Evolutionary conservation across 2,888 invertebrate genomes (phyloP).

Genomic region (Hylaea fasciaria): DNA sequence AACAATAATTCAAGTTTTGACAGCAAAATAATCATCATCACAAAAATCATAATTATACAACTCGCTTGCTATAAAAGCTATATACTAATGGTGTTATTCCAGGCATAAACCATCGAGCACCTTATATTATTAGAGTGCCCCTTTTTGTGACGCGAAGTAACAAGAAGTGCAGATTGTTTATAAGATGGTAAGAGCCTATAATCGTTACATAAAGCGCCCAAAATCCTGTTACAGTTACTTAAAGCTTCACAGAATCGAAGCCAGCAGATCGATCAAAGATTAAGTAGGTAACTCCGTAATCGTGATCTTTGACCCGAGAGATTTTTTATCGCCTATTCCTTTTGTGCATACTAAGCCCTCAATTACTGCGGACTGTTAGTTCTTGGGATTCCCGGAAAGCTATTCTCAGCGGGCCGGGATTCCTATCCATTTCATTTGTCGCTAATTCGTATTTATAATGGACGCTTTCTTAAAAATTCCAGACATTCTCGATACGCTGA

Average conservation of each 20-base stretch:
- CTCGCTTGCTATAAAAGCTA: no score
- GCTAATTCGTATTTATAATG: conserved; percentile 38
- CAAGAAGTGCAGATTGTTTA: no score
- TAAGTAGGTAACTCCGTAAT: conserved; percentile 15
- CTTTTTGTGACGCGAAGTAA: no score
- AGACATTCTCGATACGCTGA: conserved; percentile 23
- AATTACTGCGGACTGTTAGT: conserved; percentile 32
- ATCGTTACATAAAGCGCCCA: no score
- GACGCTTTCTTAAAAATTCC: conserved; percentile 15
- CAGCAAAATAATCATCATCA: no score
- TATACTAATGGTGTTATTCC: no score
- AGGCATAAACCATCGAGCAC: no score
- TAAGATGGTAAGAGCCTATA: no score
- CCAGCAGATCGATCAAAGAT: conserved; percentile 14
- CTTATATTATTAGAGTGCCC: no score
- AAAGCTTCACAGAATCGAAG: neutral
- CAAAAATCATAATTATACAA: no score
- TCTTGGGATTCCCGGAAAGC: conserved; percentile 32
- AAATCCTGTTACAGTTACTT: no score
- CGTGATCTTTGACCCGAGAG: conserved; percentile 20
- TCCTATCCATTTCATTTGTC: conserved; percentile 33
- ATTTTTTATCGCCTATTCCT: conserved; percentile 36
- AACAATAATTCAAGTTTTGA: neutral
- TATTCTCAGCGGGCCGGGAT: conserved; percentile 33
- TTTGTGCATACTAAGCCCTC: conserved; percentile 43